A percentile compares a stretch with the other conserved stretches of the same genome.
phyloP scores from a whole-genome alignment of 2,797 vertebrate species.

The Mycteria americana region DNA sequence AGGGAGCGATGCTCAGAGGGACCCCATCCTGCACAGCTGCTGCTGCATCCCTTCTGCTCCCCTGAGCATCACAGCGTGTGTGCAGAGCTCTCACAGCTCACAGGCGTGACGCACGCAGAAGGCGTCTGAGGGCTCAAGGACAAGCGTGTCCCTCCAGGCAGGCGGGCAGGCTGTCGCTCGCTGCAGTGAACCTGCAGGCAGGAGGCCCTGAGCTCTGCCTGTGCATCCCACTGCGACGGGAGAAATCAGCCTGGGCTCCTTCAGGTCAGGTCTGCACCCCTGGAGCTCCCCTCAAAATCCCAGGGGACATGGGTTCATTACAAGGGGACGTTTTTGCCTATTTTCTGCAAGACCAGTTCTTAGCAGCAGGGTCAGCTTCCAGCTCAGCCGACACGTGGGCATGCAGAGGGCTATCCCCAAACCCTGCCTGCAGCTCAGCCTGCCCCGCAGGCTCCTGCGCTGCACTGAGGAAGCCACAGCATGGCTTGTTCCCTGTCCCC shows the following conservation, averaged over 20 bases:
- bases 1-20: background rate
- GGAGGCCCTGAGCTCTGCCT: background rate
- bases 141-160: background rate
- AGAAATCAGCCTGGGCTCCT: background rate
- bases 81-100: background rate
- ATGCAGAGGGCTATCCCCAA: background rate
- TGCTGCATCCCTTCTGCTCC: background rate
- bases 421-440: background rate
- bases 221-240: accelerated
- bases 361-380: background rate
- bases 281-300: background rate
- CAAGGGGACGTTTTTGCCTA: background rate
- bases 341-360: background rate
- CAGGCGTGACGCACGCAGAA: background rate
- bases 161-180: background rate
- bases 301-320: accelerated
- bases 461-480: background rate
- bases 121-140: background rate
- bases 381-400: background rate
- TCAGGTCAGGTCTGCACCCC: background rate
- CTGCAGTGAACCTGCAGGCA: background rate
- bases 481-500: background rate
- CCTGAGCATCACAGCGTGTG: background rate
- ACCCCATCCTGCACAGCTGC: background rate
- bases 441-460: background rate